These are phyloP conservation scores for Myotis pilosus DNA, from an alignment of 2,797 vertebrate species.

Conservation along the genomic window DNA sequence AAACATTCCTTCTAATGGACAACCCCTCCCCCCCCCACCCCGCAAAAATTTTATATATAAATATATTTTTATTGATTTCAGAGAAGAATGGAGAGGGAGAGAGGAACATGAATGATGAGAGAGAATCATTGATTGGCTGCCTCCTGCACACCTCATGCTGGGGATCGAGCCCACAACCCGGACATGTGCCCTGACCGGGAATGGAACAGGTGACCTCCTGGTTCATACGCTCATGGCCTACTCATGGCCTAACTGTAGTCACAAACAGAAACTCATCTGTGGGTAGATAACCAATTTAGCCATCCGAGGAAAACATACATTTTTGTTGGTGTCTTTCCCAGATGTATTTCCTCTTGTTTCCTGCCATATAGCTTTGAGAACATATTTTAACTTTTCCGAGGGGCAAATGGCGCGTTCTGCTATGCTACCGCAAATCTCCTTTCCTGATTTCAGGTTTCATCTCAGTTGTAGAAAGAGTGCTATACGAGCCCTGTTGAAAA, in stretches of 20 bases:
- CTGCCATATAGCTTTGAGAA: neutral
- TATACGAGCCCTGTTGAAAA: neutral
- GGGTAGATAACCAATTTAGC: neutral
- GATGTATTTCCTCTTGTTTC: neutral
- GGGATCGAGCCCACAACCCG: no score
- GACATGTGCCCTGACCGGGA: no score
- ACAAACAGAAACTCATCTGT: neutral
- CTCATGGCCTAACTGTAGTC: neutral
- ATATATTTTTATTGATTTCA: no score
- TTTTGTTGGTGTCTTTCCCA: neutral
- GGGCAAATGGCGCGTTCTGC: neutral
- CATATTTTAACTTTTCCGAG: slow-evolving; percentile 8
- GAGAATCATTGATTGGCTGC: no score
- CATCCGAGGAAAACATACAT: neutral
- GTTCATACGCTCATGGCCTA: neutral
- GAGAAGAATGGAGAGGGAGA: no score
- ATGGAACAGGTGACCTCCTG: no score
- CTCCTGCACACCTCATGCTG: no score
- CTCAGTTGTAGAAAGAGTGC: neutral
- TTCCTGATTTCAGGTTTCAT: slow-evolving; percentile 19
- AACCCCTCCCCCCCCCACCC: neutral
- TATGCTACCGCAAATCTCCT: neutral
- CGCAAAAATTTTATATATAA: no score
- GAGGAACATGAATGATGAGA: no score
- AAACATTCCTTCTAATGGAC: neutral